These are phyloP conservation scores for Branchipolynoe longqiensis DNA, from an alignment of 2,888 invertebrate species.

Conservation along the genomic window DNA sequence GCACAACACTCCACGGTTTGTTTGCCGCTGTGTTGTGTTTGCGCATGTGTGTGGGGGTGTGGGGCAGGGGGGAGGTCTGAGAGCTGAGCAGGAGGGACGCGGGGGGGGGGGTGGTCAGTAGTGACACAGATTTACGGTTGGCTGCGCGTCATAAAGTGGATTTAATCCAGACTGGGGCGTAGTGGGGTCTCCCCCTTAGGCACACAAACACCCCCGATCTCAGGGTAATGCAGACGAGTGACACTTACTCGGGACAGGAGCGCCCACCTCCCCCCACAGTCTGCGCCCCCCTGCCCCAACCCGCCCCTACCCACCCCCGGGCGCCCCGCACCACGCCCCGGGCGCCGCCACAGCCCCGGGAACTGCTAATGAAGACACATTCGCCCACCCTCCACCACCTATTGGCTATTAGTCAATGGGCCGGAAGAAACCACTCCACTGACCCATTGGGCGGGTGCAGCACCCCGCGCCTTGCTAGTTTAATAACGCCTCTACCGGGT, in stretches of 20 bases:
- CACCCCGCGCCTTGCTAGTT: not conserved
- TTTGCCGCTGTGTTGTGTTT: no score
- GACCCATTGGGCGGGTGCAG: slow-evolving; percentile 37
- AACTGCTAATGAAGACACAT: slow-evolving; percentile 34
- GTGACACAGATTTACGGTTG: slow-evolving; percentile 9
- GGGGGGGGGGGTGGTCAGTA: no score
- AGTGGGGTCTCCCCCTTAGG: not conserved
- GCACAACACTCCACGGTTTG: no score
- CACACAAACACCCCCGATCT: not conserved
- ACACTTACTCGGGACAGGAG: not conserved
- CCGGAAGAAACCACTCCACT: slow-evolving; percentile 42
- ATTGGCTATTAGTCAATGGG: slow-evolving; percentile 38
- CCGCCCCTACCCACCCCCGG: no score
- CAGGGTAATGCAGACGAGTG: not conserved
- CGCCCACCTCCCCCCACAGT: no score
- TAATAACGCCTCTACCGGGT: slow-evolving; percentile 15
- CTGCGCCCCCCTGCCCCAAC: no score
- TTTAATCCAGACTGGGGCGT: not conserved
- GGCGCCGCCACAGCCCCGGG: no score
- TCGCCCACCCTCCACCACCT: not conserved
- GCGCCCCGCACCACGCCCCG: no score
- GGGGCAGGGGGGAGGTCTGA: no score
- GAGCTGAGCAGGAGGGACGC: no score
- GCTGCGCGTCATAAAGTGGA: slow-evolving; percentile 10
- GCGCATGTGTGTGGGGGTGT: no score